These are phyloP conservation scores for Microchrysa polita DNA, from an alignment of 2,888 invertebrate species.

Conservation along the genomic window DNA sequence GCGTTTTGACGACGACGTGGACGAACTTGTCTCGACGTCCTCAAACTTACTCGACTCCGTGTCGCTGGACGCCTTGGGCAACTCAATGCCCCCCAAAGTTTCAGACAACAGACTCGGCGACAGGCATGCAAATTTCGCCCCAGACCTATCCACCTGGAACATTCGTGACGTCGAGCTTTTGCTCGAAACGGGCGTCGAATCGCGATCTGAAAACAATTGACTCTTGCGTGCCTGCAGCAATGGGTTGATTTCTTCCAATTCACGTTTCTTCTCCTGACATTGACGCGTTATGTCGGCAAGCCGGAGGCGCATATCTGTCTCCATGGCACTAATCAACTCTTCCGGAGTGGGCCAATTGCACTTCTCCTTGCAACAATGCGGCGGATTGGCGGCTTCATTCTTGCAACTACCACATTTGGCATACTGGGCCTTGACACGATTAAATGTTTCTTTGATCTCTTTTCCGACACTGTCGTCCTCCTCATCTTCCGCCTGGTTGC, in stretches of 20 bases:
- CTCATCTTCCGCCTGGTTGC: constrained; percentile 15
- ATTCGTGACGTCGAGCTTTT: constrained; percentile 44
- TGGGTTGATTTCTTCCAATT: constrained; percentile 73
- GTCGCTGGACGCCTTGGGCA: constrained; percentile 55
- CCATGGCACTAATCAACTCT: constrained; percentile 76
- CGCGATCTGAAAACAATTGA: constrained; percentile 43
- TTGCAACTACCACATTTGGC: constrained; percentile 56
- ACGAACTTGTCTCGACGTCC: constrained; percentile 51
- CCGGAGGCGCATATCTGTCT: constrained; percentile 82
- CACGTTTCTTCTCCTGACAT: constrained; percentile 84
- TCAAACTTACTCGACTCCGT: constrained; percentile 55
- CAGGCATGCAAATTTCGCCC: constrained; percentile 36
- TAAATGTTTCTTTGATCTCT: constrained; percentile 51
- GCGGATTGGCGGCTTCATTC: constrained; percentile 36
- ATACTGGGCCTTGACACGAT: constrained; percentile 52
- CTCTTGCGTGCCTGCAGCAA: constrained; percentile 42
- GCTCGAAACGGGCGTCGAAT: constrained; percentile 48
- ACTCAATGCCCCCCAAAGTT: constrained; percentile 49
- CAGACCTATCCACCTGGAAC: constrained; percentile 24
- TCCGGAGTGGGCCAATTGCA: constrained; percentile 66
- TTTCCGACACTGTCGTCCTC: constrained; percentile 57
- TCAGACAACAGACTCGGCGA: constrained; percentile 45
- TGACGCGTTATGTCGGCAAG: constrained; percentile 83
- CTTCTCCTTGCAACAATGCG: constrained; percentile 52
- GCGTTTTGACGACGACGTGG: constrained; percentile 70